Evolutionary conservation across 2,888 invertebrate genomes (phyloP), one percentile per base, ranked within the genome.

Genomic region (Scrobipalpa costella): DNA sequence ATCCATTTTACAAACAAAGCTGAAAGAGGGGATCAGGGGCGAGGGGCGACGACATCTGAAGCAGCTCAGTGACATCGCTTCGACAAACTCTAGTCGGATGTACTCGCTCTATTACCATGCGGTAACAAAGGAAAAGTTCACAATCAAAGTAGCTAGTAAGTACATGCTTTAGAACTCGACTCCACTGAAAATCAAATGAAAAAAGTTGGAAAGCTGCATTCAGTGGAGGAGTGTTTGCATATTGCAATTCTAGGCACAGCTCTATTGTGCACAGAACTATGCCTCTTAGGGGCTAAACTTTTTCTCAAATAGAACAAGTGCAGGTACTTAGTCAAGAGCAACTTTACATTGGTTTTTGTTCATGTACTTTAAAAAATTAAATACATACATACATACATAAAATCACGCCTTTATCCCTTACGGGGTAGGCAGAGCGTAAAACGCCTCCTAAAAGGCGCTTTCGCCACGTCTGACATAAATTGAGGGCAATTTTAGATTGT

Each of bases 111-210:
- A 49, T 17, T 49, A 49, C 21, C 49, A 58, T 40, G 57, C 19
- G 7, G 17, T 58, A 44, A 59, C 61, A 61, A 61, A 61, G 50
- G 61, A 52, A 49, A 61, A 61, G 61, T 33, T 50, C 38, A 17
- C 11, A 21, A 36, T 36, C 17, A 34, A 52, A 49, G 61, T 52
- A 36, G 19, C 50, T 34, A 13, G 36, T 49, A 50, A 50, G 50
- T 34, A 49, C 50, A 50, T 15, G 15, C 61, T 61, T 59, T 59
- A 13, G 44, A 59, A 27, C 33, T 19, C 50, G 19, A 50, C 50
- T 61, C 50, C 61, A 61, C 36, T 61, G 61, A 61, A 61, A 61
- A 61, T 61, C 61, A 61, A 61, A 61, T 61, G 61, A 61, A 61
- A 61, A 61, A 61, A 61, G 61, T 61, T 61, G 27, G 49, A 33